Percentiles rank a stretch among this genome's conserved stretches.
Conservation (phyloP, 2,113 vertebrate genomes). For the Macroglossus sobrinus region DNA sequence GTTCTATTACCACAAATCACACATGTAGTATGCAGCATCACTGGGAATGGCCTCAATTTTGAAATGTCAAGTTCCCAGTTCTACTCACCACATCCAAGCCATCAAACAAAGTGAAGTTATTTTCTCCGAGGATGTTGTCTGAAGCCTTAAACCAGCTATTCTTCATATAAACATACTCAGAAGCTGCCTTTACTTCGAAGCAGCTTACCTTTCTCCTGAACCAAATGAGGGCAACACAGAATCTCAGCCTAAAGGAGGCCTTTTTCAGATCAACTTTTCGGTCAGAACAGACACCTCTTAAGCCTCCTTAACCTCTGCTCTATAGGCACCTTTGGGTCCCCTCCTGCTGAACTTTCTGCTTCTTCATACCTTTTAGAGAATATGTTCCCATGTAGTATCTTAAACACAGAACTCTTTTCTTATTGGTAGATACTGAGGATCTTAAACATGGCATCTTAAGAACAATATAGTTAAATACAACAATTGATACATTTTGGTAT, state of each 20-base stretch:
- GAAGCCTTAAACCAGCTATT: background rate
- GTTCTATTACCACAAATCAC: background rate
- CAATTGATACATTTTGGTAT: background rate
- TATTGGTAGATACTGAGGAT: background rate
- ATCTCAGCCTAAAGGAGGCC: background rate
- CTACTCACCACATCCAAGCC: background rate
- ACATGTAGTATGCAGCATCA: background rate
- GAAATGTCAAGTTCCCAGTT: background rate
- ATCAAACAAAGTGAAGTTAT: background rate
- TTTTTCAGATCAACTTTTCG: background rate
- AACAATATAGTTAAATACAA: background rate
- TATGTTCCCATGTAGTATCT: background rate
- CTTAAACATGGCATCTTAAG: background rate
- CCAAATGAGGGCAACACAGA: background rate
- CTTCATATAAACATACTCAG: background rate
- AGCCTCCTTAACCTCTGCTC: background rate
- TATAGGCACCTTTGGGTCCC: background rate
- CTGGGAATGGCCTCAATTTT: background rate
- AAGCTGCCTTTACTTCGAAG: background rate
- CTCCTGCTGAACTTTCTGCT: background rate
- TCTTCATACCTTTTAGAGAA: background rate
- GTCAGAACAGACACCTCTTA: background rate
- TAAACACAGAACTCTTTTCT: constrained; percentile 24
- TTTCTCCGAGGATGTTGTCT: background rate
- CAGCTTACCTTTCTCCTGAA: background rate